Evolutionary conservation across 2,113 vertebrate species (phyloP).

Genomic region (Empidonax traillii): DNA sequence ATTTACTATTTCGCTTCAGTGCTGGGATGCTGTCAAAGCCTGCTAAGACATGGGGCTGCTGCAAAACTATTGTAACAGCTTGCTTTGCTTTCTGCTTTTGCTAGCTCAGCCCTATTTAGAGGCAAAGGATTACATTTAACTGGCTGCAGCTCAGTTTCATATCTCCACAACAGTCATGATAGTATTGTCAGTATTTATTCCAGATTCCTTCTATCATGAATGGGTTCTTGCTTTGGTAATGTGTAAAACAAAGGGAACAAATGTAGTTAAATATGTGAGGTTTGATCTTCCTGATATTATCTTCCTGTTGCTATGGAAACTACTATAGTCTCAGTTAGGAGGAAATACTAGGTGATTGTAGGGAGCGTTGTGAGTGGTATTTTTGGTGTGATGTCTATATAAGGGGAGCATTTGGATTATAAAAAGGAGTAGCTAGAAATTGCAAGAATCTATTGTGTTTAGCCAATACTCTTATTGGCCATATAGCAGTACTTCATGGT

Average conservation of each 20-base stretch:
- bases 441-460: neutral
- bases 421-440: neutral
- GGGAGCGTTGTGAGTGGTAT: neutral
- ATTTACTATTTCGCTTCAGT: accelerated
- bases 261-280: neutral
- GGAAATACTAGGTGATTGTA: neutral
- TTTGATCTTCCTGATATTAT: neutral
- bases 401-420: neutral
- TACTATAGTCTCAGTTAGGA: neutral
- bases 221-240: neutral
- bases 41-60: neutral
- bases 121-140: neutral
- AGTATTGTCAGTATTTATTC: neutral
- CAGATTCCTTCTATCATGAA: neutral
- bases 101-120: neutral
- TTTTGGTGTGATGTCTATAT: neutral
- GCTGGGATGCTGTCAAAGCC: neutral
- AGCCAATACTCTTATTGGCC: neutral
- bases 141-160: neutral
- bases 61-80: neutral
- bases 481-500: neutral
- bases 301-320: slow-evolving; percentile 29
- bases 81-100: neutral
- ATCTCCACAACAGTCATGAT: neutral
- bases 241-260: neutral